Evolutionary conservation across 1,140 invertebrate genomes (phyloP), one percentile per base, ranked within the genome.

Genomic region (Mya arenaria): DNA sequence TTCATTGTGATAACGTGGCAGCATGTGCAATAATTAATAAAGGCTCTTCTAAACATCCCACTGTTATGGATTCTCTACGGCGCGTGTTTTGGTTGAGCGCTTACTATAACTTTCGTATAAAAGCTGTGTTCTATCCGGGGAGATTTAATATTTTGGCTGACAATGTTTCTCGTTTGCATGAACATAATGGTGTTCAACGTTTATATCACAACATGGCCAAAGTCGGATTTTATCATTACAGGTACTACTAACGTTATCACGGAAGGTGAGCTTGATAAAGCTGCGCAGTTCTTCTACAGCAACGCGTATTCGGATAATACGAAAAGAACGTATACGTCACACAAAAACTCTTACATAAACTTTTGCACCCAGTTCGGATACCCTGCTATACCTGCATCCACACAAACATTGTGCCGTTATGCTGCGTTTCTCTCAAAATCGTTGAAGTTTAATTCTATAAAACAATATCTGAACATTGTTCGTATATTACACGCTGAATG

Each of bases 21-120:
- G 63, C 30, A 8, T 44, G 65, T 41, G 17, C 65, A 4, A 68
- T 68, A n/a, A 68, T 68, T n/a, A 68, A 68, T n/a, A 68, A 68
- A 41, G 65, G 65, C 13, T 41, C 65, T 37, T 2, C 13, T 23
- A 68, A 41, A 28, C 13, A 68, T 23, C 65, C 36, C 8, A 44
- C 28, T 25, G 36, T 68, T 39, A 68, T 44, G 19, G 65, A 68
- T 25, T 68, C 34, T 4, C 25, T 39, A 23, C 19, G 65, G 19
- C 37, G 65, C 15, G 28, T 68, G 8, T 68, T 68, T 23, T 68
- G 65, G 65, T 41, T 44, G 25, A 39, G 34, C 36, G 65, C 37
- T n/a, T 17, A 39, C 10, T 68, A 23, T 68, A 68, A 68, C 37
- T 68, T 68, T 41, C 17, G 34, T n/a, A 39, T 68, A 41, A 13